These are phyloP conservation scores for Mactromeris polynyma DNA, from an alignment of 2,888 invertebrate species.

Conservation along the genomic window DNA sequence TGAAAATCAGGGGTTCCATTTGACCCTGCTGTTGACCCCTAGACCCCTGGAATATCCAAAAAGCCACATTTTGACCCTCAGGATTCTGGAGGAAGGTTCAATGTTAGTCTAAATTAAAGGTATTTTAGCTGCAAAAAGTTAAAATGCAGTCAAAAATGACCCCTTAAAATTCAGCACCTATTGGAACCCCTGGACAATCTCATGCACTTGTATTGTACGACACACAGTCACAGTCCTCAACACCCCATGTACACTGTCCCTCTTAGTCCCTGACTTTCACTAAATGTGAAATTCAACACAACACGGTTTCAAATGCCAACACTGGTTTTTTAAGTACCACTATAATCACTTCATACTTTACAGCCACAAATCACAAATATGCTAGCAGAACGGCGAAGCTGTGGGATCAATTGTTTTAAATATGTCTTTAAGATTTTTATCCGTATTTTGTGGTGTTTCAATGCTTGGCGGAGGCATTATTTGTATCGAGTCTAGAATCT, in stretches of 20 bases:
- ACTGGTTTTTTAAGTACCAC: neutral
- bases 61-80: no score
- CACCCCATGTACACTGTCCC: neutral
- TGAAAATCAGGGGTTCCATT: no score
- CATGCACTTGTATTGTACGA: neutral
- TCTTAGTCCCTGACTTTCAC: neutral
- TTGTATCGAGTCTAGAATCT: conserved; percentile 65
- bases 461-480: conserved; percentile 60
- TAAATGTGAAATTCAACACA: neutral
- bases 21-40: no score
- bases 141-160: no score
- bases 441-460: conserved; percentile 66
- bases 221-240: neutral
- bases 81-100: no score
- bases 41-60: no score
- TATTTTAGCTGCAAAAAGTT: no score
- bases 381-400: conserved; percentile 87
- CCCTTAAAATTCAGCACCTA: no score
- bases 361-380: neutral
- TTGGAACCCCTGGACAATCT: no score
- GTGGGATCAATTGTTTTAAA: conserved; percentile 88
- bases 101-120: no score
- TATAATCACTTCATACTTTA: neutral
- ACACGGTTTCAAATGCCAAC: neutral
- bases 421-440: conserved; percentile 84